Base-by-base conservation (phyloP, 2,797 vertebrate genomes). In the Psittacula echo region DNA sequence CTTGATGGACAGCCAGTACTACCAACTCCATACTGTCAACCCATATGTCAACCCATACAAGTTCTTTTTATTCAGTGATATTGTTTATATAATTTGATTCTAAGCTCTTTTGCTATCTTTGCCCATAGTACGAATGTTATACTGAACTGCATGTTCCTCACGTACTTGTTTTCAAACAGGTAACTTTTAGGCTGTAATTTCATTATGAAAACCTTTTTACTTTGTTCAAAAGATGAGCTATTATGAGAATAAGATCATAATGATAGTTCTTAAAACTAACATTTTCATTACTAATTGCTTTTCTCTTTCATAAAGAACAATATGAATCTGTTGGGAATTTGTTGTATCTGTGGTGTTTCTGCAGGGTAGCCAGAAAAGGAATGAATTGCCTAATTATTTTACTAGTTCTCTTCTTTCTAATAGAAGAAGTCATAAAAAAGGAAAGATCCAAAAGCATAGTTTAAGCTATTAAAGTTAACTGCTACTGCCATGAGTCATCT, bases 201-300 rank as follows among this genome's bases (percentile, higher is more conserved):
- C 42, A 62, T 85, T 75, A 54, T 75, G n/a, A 81, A 94, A 94
- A 54, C 18, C 42, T 65, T 87, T 83, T 85, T 29, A 66, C 41
- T 70, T 81, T 60, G 27, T 39, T 93, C 73, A 81, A 67, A 90
- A 64, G 83, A 91, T 76, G 45, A 95, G 51, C 73, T 86, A 91
- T 94, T 68, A 82, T 47, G 27, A 87, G 77, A 92, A 47, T 80
- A 80, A 74, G 34, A 89, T 83, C 81, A 26, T 89, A 95, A 95
- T 83, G 81, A 44, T 90, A 91, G 61, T 93, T 75, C 50, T 68
- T 91, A 94, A 95, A 95, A 85, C 71, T 90, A 95, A 94, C 78
- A 66, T 94, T 96, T 97, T 95, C 62, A 60, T 93, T 95, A 68
- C 71, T 96, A 94, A 94, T 91, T 90, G 74, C 67, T 68, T 91